phyloP scores from a whole-genome alignment of 2,797 vertebrate species.

The Siniperca scherzeri region DNA sequence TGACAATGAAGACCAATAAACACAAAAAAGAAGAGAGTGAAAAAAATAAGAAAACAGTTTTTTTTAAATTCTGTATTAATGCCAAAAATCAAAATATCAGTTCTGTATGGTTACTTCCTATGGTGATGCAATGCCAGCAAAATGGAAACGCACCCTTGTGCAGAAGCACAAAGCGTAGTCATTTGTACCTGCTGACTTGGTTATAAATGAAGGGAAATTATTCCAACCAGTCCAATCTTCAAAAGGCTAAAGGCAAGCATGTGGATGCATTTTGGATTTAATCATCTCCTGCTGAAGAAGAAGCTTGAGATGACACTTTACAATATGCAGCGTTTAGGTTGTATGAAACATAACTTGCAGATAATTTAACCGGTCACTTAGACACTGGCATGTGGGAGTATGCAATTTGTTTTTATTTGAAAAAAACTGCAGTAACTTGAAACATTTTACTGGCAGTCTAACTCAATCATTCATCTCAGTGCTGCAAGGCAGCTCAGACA shows the following conservation, averaged over 20 bases:
- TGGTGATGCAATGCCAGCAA: not conserved
- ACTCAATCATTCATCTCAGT: not conserved
- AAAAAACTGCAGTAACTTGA: not conserved
- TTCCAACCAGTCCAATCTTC: slow-evolving; percentile 10
- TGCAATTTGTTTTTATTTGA: not conserved
- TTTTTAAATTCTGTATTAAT: not conserved
- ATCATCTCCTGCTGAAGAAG: not conserved
- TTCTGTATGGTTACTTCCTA: not conserved
- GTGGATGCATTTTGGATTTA: slow-evolving; percentile 13
- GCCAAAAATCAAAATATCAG: not conserved
- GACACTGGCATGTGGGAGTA: not conserved
- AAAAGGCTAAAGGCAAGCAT: not conserved
- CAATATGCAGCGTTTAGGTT: slow-evolving; percentile 5
- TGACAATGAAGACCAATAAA: not conserved
- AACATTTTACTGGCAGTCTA: not conserved
- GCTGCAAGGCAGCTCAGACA: not conserved
- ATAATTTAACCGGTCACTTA: not conserved
- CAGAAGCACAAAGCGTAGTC: not conserved
- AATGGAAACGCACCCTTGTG: not conserved
- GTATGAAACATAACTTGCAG: not conserved
- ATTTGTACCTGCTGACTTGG: slow-evolving; percentile 22
- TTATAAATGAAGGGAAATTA: slow-evolving; percentile 7
- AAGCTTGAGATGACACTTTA: not conserved
- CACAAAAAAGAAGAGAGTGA: not conserved
- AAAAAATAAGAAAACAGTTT: not conserved